These are phyloP conservation scores for Pelobates fuscus DNA, from an alignment of 2,113 vertebrate species.

Conservation along the genomic window DNA sequence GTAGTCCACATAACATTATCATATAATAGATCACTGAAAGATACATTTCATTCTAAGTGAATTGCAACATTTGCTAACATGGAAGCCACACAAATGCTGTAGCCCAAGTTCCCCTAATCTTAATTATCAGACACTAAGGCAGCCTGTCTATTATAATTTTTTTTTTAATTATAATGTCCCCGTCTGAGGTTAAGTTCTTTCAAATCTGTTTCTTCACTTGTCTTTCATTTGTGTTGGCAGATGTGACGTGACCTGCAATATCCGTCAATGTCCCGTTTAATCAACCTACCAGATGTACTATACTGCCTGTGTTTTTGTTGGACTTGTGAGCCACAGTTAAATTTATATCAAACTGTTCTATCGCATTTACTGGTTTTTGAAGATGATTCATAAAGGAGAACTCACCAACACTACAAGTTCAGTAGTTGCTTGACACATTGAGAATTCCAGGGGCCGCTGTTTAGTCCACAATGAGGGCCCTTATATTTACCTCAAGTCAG, in stretches of 20 bases:
- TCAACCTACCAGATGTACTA: background rate
- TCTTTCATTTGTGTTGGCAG: background rate
- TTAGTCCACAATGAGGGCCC: too few species aligned
- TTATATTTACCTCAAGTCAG: too few species aligned
- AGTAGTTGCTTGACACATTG: too few species aligned
- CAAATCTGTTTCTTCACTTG: background rate
- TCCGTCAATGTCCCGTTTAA: constrained; percentile 14
- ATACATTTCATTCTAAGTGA: background rate
- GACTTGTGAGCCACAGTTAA: background rate
- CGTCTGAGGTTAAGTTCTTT: background rate
- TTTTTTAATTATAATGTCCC: background rate
- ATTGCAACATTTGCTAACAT: background rate
- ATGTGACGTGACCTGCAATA: constrained; percentile 1
- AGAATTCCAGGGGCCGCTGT: too few species aligned
- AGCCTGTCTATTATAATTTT: background rate
- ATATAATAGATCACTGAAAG: background rate
- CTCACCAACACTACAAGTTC: too few species aligned
- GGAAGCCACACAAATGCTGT: background rate
- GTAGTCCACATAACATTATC: background rate
- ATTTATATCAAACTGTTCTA: background rate
- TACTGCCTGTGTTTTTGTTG: constrained; percentile 1
- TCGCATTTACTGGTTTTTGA: background rate
- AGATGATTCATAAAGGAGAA: too few species aligned
- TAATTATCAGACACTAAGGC: background rate
- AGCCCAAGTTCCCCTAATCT: background rate